These are phyloP conservation scores for Patella pellucida DNA, from an alignment of 2,888 invertebrate genomes.

Conservation along the genomic window DNA sequence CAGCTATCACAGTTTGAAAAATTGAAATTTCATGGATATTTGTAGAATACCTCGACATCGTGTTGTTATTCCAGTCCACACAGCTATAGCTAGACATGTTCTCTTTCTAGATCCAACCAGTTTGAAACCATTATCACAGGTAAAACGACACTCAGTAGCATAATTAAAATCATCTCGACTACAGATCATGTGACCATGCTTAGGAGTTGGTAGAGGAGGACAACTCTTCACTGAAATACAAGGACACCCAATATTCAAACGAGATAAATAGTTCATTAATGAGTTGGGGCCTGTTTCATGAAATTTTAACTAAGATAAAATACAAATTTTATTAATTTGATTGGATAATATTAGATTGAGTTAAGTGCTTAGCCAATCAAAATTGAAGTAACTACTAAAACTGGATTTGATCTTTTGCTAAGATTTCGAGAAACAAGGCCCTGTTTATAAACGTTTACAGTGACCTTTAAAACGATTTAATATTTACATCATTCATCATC, in stretches of 20 bases:
- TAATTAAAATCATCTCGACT: slow-evolving; percentile 72
- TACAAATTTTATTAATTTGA: no score
- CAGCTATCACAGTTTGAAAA: no score
- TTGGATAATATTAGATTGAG: no score
- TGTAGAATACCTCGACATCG: slow-evolving; percentile 76
- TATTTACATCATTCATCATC: no score
- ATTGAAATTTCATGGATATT: not conserved
- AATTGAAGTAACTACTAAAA: no score
- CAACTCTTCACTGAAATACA: slow-evolving; percentile 77
- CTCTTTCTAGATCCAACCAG: slow-evolving; percentile 78
- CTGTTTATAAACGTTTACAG: no score
- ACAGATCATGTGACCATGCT: slow-evolving; percentile 75
- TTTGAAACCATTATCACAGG: slow-evolving; percentile 77
- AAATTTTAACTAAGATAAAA: no score
- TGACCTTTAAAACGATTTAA: no score
- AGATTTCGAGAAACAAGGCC: no score
- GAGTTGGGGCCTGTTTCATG: no score
- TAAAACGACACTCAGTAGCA: slow-evolving; percentile 78
- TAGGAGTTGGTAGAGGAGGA: slow-evolving; percentile 74
- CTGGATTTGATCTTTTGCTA: no score
- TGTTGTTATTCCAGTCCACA: slow-evolving; percentile 80
- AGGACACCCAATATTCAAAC: not conserved
- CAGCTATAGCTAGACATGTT: slow-evolving; percentile 78
- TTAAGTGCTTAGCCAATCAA: no score
- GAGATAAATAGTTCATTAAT: not conserved